Base-by-base conservation (phyloP, 2,888 invertebrate species). In the Cantharis lateralis region DNA sequence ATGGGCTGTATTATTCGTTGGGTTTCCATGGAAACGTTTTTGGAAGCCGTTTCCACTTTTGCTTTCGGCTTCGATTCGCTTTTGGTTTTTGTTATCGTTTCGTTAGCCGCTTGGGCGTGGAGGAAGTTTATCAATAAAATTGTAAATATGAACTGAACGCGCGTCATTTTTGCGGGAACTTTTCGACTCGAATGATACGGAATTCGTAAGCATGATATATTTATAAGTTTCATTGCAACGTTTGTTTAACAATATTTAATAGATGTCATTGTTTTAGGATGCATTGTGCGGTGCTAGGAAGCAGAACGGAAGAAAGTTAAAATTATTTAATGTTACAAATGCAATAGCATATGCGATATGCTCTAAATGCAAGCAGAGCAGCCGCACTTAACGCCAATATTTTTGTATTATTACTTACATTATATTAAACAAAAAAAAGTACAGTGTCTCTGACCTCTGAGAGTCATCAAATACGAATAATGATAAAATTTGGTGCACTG, bases 1-100 rank as follows among this genome's bases (percentile, higher is more conserved):
- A 75, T 74, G 4, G 82, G 82, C 74, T 82, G 80, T 11, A 80
- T 82, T 69, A 82, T 80, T 71, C 81, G 71, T 28, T 81, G 63
- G 24, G 74, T 78, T 26, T 74, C 18, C 10, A 78, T 15, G 0
- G 73, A 62, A 20, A 16, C 15, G 5, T 62, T 71, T 71, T 48
- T 48, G 2, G 4, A 7, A 5, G n/a, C 7, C 7, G 48, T n/a
- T n/a, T 48, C 48, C 48, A 48, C n/a, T 48, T 48, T 48, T 48
- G n/a, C n/a, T 69, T 26, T 69, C 9, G 68, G 16, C 16, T 63
- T 63, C n/a, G 64, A 5, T n/a, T 66, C 20, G 10, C 4, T 66
- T 20, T 18, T 18, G 2, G n/a, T 13, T 66, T 66, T 66, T 16
- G 24, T n/a, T 20, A 20, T 66, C 7, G 64, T 18, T 24, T 66